Conservation (phyloP, 1,140 invertebrate species). For the Pseudomyrmex sp. region DNA sequence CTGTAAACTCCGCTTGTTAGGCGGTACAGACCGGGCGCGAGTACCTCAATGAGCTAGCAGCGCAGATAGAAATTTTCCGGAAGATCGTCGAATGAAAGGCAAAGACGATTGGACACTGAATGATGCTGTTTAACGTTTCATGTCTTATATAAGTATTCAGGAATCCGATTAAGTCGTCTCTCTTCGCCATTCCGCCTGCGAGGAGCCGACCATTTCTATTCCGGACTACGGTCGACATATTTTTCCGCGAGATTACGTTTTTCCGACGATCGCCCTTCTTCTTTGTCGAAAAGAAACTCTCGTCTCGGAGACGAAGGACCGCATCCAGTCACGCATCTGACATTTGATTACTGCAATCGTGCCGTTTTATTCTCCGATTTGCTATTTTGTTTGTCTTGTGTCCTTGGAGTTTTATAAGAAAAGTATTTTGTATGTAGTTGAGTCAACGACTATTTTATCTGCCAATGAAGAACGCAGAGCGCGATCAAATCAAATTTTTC, state of each 20-base stretch:
- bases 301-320: slow-evolving; percentile 19
- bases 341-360: slow-evolving; percentile 56
- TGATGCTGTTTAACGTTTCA: slow-evolving; percentile 24
- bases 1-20: slow-evolving; percentile 66
- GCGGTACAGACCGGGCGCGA: slow-evolving; percentile 23
- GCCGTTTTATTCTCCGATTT: background rate
- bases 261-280: slow-evolving; percentile 7
- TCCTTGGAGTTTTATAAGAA: background rate
- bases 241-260: slow-evolving; percentile 51
- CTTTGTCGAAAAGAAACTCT: background rate
- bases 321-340: slow-evolving; percentile 52
- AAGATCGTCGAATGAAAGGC: slow-evolving; percentile 8
- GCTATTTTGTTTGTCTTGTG: slow-evolving; percentile 10
- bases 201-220: slow-evolving; percentile 13
- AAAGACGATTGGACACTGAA: slow-evolving; percentile 28
- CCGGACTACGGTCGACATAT: slow-evolving; percentile 12
- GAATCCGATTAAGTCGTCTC: slow-evolving; percentile 42
- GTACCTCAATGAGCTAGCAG: background rate
- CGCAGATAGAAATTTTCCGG: slow-evolving; percentile 5
- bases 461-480: slow-evolving; percentile 3
- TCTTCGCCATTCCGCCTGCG: background rate
- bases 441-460: slow-evolving; percentile 32
- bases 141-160: slow-evolving; percentile 25
- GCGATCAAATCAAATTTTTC: background rate
- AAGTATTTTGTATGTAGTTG: slow-evolving; percentile 41